A percentile compares a stretch with the other conserved stretches of the same genome.
Conservation (phyloP, 2,888 invertebrate genomes). For the Pinctada fucata region DNA sequence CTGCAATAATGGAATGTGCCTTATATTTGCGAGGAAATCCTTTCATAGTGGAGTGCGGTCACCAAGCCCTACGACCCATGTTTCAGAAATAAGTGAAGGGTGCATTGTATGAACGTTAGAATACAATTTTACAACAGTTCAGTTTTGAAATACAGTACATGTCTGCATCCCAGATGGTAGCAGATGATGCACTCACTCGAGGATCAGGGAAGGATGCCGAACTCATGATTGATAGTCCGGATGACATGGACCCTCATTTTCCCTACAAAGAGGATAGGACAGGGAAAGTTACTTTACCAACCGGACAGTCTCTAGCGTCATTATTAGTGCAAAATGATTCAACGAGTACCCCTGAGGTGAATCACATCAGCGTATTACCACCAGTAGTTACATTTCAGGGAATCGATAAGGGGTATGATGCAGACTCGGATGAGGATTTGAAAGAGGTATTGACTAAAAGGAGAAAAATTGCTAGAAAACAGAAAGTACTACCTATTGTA, state of each 20-base stretch:
- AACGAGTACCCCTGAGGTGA: not conserved
- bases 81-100: conserved; percentile 35
- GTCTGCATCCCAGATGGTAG: conserved; percentile 27
- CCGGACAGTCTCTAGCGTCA: not conserved
- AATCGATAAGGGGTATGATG: conserved; percentile 13
- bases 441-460: too few species aligned
- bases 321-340: not conserved
- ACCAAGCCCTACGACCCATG: conserved; percentile 27
- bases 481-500: not conserved
- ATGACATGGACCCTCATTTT: not conserved
- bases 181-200: conserved; percentile 11
- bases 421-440: conserved; percentile 17
- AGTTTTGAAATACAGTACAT: conserved; percentile 42
- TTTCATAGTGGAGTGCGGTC: conserved; percentile 31
- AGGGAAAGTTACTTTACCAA: not conserved
- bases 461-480: not conserved
- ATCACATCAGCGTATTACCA: not conserved
- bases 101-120: conserved; percentile 45
- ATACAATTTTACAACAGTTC: conserved; percentile 43
- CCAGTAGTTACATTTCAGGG: too few species aligned
- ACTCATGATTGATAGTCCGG: not conserved
- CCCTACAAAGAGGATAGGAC: not conserved
- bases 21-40: conserved; percentile 13
- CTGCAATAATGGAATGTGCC: conserved; percentile 26
- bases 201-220: not conserved